Evolutionary conservation across 2,797 vertebrate genomes (phyloP).

Genomic region (Zalophus californianus): DNA sequence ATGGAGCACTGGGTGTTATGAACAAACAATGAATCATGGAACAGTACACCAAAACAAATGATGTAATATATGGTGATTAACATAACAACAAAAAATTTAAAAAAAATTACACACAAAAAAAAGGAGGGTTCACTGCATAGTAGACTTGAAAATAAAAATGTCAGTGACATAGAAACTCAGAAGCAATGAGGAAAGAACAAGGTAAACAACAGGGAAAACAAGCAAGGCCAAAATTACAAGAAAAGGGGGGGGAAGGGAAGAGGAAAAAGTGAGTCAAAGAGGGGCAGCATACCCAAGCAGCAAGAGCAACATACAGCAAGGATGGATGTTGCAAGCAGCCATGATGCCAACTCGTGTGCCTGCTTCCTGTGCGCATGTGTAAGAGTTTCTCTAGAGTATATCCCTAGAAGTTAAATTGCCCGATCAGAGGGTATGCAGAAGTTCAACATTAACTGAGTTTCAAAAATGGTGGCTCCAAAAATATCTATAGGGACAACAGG

Average conservation of each 20-base stretch:
- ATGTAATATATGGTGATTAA: no score
- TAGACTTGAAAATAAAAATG: background rate
- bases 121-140: background rate
- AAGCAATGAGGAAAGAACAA: background rate
- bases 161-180: background rate
- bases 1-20: no score
- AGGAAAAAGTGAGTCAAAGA: background rate
- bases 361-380: background rate
- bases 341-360: background rate
- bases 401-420: background rate
- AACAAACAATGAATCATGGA: no score
- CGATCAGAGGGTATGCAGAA: background rate
- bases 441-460: background rate
- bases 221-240: background rate
- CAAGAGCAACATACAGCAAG: background rate
- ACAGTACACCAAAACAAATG: no score
- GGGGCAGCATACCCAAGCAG: background rate
- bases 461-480: background rate
- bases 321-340: background rate
- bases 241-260: background rate
- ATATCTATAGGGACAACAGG: background rate
- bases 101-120: background rate
- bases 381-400: background rate
- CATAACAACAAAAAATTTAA: no score
- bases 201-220: background rate